Percentiles rank a stretch among this genome's conserved stretches.
Conservation (phyloP, 2,797 vertebrate genomes). For the Clarias fuscus region DNA sequence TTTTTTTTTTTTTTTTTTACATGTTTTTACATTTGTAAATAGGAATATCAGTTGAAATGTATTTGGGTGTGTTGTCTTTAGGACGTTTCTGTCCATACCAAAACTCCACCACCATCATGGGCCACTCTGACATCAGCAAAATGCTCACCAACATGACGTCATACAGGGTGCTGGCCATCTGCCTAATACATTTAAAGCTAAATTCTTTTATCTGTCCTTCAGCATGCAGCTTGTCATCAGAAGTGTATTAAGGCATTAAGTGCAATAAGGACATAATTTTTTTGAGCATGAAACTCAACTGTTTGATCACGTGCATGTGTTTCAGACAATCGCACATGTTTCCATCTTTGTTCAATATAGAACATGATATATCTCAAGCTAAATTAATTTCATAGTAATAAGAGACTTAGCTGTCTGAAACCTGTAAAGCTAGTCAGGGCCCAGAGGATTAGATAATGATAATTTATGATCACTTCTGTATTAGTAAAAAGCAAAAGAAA, state of each 20-base stretch:
- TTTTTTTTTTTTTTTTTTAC: no score
- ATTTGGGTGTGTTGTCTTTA: not conserved
- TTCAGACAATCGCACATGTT: not conserved
- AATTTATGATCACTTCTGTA: not conserved
- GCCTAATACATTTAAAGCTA: not conserved
- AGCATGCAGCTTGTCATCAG: not conserved
- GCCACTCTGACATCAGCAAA: conserved; percentile 7
- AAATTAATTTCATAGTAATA: not conserved
- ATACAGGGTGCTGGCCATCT: not conserved
- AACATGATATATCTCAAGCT: not conserved
- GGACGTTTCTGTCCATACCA: not conserved
- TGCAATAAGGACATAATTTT: not conserved
- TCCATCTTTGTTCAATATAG: not conserved
- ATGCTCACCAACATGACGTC: not conserved
- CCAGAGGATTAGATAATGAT: not conserved
- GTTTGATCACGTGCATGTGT: not conserved
- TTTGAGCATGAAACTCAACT: not conserved
- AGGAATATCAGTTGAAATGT: not conserved
- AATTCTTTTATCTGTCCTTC: not conserved
- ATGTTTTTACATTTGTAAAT: no score
- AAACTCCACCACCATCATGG: not conserved
- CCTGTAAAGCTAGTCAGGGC: not conserved
- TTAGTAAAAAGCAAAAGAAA: no score
- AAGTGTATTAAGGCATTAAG: not conserved
- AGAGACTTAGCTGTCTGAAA: not conserved